Conservation (phyloP, 2,797 vertebrate species). For the Sternarchorhynchus goeldii region DNA sequence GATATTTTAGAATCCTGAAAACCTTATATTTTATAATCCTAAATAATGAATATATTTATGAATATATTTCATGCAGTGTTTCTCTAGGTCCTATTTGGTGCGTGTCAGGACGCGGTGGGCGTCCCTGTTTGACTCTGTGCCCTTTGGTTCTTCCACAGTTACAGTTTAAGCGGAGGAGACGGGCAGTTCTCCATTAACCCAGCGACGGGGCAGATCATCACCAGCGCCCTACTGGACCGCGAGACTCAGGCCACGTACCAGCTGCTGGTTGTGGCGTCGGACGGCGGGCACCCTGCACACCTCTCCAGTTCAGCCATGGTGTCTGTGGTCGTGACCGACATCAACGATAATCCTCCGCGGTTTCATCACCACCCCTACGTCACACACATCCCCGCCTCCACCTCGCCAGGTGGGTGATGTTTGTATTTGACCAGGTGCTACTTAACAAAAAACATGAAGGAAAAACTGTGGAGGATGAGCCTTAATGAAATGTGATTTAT, state of each 20-base stretch:
- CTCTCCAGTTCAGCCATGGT: conserved; percentile 92
- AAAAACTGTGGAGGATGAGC: background rate
- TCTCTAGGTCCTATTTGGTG: too few species aligned
- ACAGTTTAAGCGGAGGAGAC: conserved; percentile 88
- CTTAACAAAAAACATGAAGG: background rate
- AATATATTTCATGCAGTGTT: too few species aligned
- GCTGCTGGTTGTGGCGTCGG: conserved; percentile 88
- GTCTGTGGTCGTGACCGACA: conserved; percentile 83
- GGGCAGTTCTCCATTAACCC: conserved; percentile 97
- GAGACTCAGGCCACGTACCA: conserved; percentile 88
- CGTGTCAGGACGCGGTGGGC: too few species aligned
- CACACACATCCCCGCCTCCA: conserved; percentile 90
- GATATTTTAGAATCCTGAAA: too few species aligned
- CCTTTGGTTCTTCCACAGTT: conserved; percentile 73
- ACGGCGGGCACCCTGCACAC: conserved; percentile 81
- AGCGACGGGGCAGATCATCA: conserved; percentile 96
- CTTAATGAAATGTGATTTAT: too few species aligned
- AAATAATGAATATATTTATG: too few species aligned
- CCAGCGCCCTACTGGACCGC: conserved; percentile 89
- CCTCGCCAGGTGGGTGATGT: conserved; percentile 79
- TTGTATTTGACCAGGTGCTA: background rate
- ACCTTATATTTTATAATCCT: too few species aligned
- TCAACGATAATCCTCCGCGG: conserved; percentile 95
- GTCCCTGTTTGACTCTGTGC: background rate
- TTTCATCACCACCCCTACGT: conserved; percentile 98